Percentiles rank a stretch among this genome's conserved stretches.
phyloP scores from a whole-genome alignment of 2,888 invertebrate genomes.

The Panzeria rudis region DNA sequence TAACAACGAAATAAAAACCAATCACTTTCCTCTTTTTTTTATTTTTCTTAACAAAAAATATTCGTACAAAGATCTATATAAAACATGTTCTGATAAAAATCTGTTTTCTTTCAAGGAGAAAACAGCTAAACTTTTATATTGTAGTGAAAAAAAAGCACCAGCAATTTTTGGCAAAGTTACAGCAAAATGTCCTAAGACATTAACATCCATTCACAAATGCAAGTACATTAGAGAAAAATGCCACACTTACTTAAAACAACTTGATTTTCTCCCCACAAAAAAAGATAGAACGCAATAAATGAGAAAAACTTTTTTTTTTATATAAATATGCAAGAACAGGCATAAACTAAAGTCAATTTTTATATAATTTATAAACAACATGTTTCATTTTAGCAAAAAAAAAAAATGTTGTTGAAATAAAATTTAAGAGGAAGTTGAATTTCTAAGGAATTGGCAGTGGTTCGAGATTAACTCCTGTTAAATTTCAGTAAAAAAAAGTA shows the following conservation, averaged over 20 bases:
- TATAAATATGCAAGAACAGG: conserved; percentile 25
- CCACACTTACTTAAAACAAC: conserved; percentile 59
- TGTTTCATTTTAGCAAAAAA: too few species aligned
- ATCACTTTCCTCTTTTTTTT: conserved; percentile 61
- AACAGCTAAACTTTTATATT: conserved; percentile 43
- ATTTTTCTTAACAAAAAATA: background rate
- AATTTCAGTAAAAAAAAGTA: too few species aligned
- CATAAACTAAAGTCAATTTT: conserved; percentile 11
- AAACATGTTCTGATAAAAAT: conserved; percentile 66
- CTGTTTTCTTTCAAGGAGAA: conserved; percentile 60
- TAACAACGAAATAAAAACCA: conserved; percentile 49
- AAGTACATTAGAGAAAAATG: conserved; percentile 52
- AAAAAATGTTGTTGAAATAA: background rate
- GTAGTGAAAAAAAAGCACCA: conserved; percentile 11
- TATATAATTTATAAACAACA: conserved; percentile 5
- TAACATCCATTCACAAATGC: conserved; percentile 55
- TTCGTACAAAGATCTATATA: conserved; percentile 3
- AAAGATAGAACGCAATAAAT: conserved; percentile 1
- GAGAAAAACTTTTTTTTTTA: conserved; percentile 21
- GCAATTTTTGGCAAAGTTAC: conserved; percentile 67
- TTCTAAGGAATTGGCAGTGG: background rate
- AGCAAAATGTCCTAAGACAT: conserved; percentile 68
- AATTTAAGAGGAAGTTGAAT: background rate
- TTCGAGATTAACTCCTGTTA: too few species aligned
- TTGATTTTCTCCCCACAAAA: conserved; percentile 6